A percentile compares a stretch with the other conserved stretches of the same genome.
Evolutionary conservation across 2,113 vertebrate genomes (phyloP).

Genomic region (Hippocampus comes): DNA sequence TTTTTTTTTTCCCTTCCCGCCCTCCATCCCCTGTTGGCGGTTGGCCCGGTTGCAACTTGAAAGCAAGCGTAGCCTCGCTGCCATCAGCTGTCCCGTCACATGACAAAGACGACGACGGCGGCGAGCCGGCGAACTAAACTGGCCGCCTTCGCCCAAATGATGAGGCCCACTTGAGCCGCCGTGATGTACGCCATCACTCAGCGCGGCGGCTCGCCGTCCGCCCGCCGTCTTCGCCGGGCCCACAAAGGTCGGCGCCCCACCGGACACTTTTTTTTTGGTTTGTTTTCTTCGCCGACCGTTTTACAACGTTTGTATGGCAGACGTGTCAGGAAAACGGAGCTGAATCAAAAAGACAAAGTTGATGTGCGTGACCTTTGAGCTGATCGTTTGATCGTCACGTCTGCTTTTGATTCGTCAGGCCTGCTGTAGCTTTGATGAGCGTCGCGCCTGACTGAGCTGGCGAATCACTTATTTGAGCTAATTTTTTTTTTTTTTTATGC

Average conservation of each 20-base stretch:
- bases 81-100: constrained; percentile 77
- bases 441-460: background rate
- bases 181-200: constrained; percentile 71
- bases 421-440: background rate
- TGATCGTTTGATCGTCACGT: background rate
- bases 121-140: constrained; percentile 50
- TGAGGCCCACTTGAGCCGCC: constrained; percentile 75
- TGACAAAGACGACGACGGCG: constrained; percentile 62
- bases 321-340: background rate
- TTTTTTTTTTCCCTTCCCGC: constrained; percentile 34
- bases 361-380: background rate
- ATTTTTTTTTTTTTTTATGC: background rate
- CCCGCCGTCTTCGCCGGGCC: constrained; percentile 15
- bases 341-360: background rate
- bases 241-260: background rate
- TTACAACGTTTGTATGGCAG: background rate
- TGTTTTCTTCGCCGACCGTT: background rate
- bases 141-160: constrained; percentile 77
- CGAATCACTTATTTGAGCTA: background rate
- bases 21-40: constrained; percentile 35
- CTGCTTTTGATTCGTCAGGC: background rate
- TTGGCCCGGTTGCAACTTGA: constrained; percentile 74
- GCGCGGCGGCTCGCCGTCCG: constrained; percentile 24
- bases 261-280: background rate
- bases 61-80: constrained; percentile 75